Conservation (phyloP, 2,113 vertebrate genomes). For the Porphyrio hochstetteri region DNA sequence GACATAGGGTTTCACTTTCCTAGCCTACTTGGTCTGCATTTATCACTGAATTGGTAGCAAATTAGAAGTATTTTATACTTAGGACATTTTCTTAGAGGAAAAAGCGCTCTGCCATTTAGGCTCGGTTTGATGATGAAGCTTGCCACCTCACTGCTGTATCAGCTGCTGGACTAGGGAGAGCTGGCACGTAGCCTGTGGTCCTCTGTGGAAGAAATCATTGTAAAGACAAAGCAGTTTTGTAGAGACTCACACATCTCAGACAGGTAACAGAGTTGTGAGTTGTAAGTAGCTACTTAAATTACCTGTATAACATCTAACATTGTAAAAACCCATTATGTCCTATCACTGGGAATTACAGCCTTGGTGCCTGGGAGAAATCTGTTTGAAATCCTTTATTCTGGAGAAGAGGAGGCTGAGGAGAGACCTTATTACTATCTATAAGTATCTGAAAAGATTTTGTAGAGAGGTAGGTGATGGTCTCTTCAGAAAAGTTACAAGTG, state of each 20-base stretch:
- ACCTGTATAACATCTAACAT: background rate
- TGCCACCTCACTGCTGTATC: background rate
- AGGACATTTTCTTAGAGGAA: background rate
- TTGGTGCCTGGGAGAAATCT: background rate
- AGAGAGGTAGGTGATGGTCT: too few relatives aligned
- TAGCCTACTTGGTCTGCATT: background rate
- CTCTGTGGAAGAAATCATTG: background rate
- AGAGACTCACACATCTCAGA: background rate
- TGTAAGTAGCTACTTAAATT: background rate
- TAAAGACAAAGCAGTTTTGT: background rate
- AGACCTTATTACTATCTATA: too few relatives aligned
- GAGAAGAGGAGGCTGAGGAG: too few relatives aligned
- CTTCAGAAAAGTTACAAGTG: too few relatives aligned
- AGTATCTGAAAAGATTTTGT: too few relatives aligned
- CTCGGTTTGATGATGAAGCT: background rate
- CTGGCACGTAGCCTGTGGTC: background rate
- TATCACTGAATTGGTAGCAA: background rate
- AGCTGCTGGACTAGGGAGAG: background rate
- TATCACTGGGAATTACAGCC: background rate
- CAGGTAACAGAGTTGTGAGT: background rate
- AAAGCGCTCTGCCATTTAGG: background rate
- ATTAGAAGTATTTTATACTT: background rate
- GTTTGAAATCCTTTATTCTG: background rate
- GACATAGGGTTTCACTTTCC: too few relatives aligned
- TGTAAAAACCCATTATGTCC: background rate